Conservation (phyloP, 1,140 invertebrate species). For the Penaeus chinensis region DNA sequence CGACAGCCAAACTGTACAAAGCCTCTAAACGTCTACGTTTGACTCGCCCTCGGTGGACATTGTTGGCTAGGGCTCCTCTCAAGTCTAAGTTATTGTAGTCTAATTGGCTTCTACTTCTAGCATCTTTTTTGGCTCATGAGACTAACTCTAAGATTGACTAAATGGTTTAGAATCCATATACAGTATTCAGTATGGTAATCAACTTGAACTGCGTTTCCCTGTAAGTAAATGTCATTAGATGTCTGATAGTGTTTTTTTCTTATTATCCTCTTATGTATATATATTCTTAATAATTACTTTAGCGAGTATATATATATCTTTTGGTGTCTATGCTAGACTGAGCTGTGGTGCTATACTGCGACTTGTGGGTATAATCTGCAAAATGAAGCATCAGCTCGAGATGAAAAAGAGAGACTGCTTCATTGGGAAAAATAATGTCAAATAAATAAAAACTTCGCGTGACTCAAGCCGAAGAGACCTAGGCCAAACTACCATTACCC, state of each 20-base stretch:
- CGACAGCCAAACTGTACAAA: conserved; percentile 60
- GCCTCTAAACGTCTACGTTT: conserved; percentile 56
- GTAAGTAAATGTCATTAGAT: not conserved
- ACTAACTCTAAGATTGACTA: too few species aligned
- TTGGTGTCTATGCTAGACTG: conserved; percentile 18
- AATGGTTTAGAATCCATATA: too few species aligned
- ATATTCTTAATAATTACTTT: too few species aligned
- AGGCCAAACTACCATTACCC: conserved; percentile 46
- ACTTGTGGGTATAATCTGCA: conserved; percentile 14
- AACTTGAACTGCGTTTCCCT: conserved; percentile 1
- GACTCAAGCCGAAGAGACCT: conserved; percentile 25
- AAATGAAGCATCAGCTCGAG: not conserved
- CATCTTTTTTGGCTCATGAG: not conserved
- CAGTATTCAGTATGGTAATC: too few species aligned
- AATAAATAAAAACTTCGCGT: not conserved
- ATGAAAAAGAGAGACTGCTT: conserved; percentile 16
- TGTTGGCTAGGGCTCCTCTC: conserved; percentile 46
- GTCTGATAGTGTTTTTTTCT: not conserved
- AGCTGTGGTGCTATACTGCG: not conserved
- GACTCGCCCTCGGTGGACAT: conserved; percentile 56
- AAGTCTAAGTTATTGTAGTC: conserved; percentile 19
- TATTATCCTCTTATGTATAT: not conserved
- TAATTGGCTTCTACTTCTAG: conserved; percentile 17
- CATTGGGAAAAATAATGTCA: not conserved
- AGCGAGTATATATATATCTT: too few species aligned